Conservation (phyloP, 2,113 vertebrate species). For the Gadus chalcogrammus region DNA sequence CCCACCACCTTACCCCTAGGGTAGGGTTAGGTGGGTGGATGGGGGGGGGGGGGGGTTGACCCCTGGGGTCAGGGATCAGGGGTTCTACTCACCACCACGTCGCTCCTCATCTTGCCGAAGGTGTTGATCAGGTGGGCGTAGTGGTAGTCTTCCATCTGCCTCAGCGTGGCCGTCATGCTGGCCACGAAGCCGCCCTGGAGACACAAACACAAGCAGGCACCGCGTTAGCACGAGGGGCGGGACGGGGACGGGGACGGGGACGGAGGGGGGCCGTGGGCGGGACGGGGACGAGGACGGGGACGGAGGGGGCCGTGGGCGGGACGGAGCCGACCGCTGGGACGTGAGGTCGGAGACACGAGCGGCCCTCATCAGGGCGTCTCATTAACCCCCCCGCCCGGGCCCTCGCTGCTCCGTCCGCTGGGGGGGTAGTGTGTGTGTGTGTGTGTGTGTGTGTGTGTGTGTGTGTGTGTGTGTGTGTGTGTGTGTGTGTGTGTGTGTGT, state of each 20-base stretch:
- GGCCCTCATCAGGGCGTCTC: slow-evolving; percentile 42
- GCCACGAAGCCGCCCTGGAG: slow-evolving; percentile 93
- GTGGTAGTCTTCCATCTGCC: slow-evolving; percentile 98
- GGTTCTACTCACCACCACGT: slow-evolving; percentile 91
- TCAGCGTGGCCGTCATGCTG: slow-evolving; percentile 93
- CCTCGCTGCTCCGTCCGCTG: slow-evolving; percentile 44
- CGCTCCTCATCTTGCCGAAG: slow-evolving; percentile 96
- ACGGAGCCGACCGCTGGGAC: background rate
- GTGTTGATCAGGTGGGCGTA: slow-evolving; percentile 95
- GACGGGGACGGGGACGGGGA: slow-evolving; percentile 10
- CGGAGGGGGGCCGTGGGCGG: no score
- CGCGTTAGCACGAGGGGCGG: background rate
- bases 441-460: slow-evolving; percentile 21
- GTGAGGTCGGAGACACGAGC: background rate
- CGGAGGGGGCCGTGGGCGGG: slow-evolving; percentile 4
- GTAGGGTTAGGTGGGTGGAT: no score
- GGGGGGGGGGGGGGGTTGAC: no score
- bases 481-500: no score
- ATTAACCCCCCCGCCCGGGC: slow-evolving; percentile 54
- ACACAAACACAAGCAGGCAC: slow-evolving; percentile 2
- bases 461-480: no score
- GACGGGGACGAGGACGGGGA: no score
- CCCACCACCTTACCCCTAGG: no score
- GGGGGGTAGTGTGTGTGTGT: slow-evolving; percentile 13
- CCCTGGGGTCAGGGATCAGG: background rate